Evolutionary conservation across 2,888 invertebrate species (phyloP).

Genomic region (Scelioninae gen. 1): DNA sequence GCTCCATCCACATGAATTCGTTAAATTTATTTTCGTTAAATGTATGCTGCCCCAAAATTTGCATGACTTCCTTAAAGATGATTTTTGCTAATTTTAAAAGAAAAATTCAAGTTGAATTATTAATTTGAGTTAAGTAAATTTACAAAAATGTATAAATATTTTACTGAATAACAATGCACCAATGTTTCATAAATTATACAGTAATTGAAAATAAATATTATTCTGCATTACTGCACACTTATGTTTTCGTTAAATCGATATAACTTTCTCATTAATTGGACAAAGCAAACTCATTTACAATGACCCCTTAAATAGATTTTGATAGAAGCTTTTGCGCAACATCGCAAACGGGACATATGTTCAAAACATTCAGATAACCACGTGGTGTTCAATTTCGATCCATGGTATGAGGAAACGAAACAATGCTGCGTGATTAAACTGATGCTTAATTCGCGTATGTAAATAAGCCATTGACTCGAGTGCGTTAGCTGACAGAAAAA

Average conservation of each 20-base stretch:
- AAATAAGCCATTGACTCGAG: conserved; percentile 41
- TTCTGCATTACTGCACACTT: not conserved
- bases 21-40: too few relatives aligned
- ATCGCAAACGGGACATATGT: conserved; percentile 15
- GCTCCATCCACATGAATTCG: too few relatives aligned
- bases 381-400: conserved; percentile 39
- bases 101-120: too few relatives aligned
- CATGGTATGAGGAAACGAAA: conserved; percentile 27
- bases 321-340: conserved; percentile 18
- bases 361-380: conserved; percentile 26
- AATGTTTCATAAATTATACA: too few relatives aligned
- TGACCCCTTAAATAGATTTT: conserved; percentile 26
- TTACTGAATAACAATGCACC: too few relatives aligned
- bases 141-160: too few relatives aligned
- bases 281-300: conserved; percentile 19
- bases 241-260: conserved; percentile 10
- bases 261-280: conserved; percentile 14
- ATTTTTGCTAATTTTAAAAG: too few relatives aligned
- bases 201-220: not conserved
- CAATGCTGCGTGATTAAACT: conserved; percentile 37
- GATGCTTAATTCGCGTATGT: conserved; percentile 40
- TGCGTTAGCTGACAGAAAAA: not conserved
- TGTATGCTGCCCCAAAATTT: too few relatives aligned
- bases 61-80: too few relatives aligned
- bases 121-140: too few relatives aligned